Conservation (phyloP, 1,140 invertebrate genomes). For the Cydia fagiglandana region DNA sequence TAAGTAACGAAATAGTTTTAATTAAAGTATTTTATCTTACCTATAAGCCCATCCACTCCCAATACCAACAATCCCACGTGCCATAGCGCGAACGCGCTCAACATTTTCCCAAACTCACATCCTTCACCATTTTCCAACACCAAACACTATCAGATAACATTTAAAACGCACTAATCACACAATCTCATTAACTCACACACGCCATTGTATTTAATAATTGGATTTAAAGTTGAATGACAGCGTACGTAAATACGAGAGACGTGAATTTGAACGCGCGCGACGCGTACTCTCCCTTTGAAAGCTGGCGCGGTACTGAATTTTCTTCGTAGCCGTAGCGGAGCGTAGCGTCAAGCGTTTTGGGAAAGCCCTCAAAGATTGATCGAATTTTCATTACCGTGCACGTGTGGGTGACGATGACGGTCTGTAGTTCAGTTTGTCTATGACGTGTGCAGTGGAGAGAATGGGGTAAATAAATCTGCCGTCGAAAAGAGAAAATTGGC, state of each 20-base stretch:
- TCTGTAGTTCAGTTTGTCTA: neutral
- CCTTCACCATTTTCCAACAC: conserved; percentile 65
- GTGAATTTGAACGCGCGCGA: conserved; percentile 35
- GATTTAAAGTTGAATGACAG: conserved; percentile 59
- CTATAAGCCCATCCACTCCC: conserved; percentile 63
- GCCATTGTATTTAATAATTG: conserved; percentile 60
- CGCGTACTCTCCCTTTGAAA: conserved; percentile 43
- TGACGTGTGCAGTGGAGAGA: neutral
- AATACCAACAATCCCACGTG: conserved; percentile 61
- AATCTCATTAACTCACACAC: conserved; percentile 52
- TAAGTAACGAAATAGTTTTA: neutral
- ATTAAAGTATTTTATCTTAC: conserved; percentile 39
- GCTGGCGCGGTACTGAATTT: conserved; percentile 58
- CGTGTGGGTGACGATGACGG: neutral
- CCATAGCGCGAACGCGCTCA: conserved; percentile 64
- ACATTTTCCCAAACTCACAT: conserved; percentile 74
- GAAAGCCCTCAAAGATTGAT: conserved; percentile 62
- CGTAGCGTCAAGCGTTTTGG: conserved; percentile 52
- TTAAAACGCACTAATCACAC: conserved; percentile 49
- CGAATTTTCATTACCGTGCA: conserved; percentile 47
- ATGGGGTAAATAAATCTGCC: neutral
- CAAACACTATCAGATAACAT: conserved; percentile 48
- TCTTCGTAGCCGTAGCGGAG: conserved; percentile 42
- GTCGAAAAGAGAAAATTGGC: neutral
- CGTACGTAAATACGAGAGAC: conserved; percentile 59